Percentiles rank a stretch among this genome's conserved stretches.
Evolutionary conservation across 2,113 vertebrate species (phyloP).

Genomic region (Carlito syrichta): DNA sequence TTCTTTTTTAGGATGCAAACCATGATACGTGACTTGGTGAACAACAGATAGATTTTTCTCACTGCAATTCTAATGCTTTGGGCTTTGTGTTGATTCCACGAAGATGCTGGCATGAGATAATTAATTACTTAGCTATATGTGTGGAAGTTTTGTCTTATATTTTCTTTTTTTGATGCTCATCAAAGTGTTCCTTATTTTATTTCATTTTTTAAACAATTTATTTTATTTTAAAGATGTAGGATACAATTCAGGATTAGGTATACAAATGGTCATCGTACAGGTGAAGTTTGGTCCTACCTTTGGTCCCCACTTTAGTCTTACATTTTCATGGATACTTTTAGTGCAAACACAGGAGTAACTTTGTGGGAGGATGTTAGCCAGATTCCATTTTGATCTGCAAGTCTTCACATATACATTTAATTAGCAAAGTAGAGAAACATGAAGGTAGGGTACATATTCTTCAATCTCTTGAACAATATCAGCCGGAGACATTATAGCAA

Average conservation of each 20-base stretch:
- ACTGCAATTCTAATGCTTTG: neutral
- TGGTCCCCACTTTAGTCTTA: too few species aligned
- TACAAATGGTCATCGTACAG: too few species aligned
- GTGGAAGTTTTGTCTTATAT: neutral
- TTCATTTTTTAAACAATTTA: too few species aligned
- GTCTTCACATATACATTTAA: neutral
- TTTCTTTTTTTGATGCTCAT: too few species aligned
- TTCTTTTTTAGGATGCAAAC: neutral
- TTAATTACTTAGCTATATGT: neutral
- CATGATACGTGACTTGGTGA: neutral
- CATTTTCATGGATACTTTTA: neutral
- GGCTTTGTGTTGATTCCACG: neutral
- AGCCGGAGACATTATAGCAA: neutral
- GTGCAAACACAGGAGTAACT: neutral
- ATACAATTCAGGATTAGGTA: too few species aligned
- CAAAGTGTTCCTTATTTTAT: too few species aligned
- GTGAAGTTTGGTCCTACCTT: too few species aligned
- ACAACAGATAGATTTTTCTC: neutral
- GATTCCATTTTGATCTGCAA: neutral
- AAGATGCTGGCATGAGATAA: neutral
- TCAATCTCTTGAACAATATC: neutral
- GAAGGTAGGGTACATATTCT: neutral
- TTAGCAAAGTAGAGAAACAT: conserved; percentile 1
- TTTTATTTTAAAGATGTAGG: too few species aligned
- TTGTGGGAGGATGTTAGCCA: neutral